Evolutionary conservation across 1,140 invertebrate species (phyloP).

Genomic region (Drosophila gunungcola): DNA sequence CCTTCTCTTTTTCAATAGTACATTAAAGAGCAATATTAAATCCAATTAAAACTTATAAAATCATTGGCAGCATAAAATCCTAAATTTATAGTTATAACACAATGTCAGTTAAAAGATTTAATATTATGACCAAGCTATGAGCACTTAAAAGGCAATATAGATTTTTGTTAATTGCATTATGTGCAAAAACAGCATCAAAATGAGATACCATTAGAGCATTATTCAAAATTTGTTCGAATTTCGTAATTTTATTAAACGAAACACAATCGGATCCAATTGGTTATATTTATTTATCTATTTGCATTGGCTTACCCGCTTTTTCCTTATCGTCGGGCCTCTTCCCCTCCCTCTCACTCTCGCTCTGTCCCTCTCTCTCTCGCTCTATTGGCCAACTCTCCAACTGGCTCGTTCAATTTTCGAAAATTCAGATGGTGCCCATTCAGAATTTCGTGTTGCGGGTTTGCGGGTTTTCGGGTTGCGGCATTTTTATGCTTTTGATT

Average conservation of each 20-base stretch:
- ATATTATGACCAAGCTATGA: too few species aligned
- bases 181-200: not conserved
- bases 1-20: too few species aligned
- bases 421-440: constrained; percentile 28
- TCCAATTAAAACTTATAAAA: too few species aligned
- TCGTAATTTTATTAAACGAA: not conserved
- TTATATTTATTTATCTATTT: constrained; percentile 7
- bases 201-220: not conserved
- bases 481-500: constrained; percentile 41
- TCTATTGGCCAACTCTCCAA: not conserved
- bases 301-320: constrained; percentile 35
- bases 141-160: too few species aligned
- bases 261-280: not conserved
- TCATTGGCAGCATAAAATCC: too few species aligned
- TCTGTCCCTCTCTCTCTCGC: not conserved
- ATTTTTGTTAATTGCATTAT: constrained; percentile 12
- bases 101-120: too few species aligned
- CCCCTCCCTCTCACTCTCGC: not conserved
- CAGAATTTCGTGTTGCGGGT: constrained; percentile 9
- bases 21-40: too few species aligned
- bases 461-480: constrained; percentile 30
- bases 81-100: too few species aligned
- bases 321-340: not conserved
- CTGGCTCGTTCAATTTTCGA: constrained; percentile 16
- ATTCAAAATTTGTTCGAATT: constrained; percentile 11